Percentiles rank a stretch among this genome's conserved stretches.
Evolutionary conservation across 2,797 vertebrate species (phyloP).

Genomic region (Leptoclinus maculatus): DNA sequence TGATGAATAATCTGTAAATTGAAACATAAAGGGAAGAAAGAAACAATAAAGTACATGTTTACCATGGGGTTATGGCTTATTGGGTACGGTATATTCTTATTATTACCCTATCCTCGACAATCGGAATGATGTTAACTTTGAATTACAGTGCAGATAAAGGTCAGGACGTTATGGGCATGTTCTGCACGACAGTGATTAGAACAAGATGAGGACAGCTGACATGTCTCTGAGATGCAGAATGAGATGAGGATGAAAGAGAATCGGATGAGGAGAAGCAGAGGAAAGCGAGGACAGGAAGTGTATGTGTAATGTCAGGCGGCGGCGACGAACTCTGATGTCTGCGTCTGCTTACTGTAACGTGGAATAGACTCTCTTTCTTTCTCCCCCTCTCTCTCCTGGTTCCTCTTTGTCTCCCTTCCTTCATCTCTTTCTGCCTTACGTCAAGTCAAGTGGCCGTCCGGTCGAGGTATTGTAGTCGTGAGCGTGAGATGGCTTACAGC

Average conservation of each 20-base stretch:
- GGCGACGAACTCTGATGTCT: conserved; percentile 45
- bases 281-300: conserved; percentile 61
- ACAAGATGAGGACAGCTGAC: conserved; percentile 35
- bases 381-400: neutral
- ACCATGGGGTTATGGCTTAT: neutral
- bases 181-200: conserved; percentile 34
- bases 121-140: conserved; percentile 20
- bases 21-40: conserved; percentile 4
- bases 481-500: conserved; percentile 15
- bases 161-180: conserved; percentile 33
- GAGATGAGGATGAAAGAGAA: conserved; percentile 28
- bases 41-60: neutral
- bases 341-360: conserved; percentile 78
- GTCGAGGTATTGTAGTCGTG: conserved; percentile 5
- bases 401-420: conserved; percentile 9
- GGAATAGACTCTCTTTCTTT: conserved; percentile 39
- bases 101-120: neutral
- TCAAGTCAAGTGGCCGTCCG: conserved; percentile 42
- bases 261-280: conserved; percentile 23
- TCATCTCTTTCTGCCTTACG: conserved; percentile 53
- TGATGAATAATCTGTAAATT: neutral
- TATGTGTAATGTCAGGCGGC: conserved; percentile 57
- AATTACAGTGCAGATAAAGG: conserved; percentile 43
- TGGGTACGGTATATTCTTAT: neutral
- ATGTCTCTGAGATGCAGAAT: conserved; percentile 28